Evolutionary conservation across 1,140 invertebrate species (phyloP).

Genomic region (Phocides pigmalion): DNA sequence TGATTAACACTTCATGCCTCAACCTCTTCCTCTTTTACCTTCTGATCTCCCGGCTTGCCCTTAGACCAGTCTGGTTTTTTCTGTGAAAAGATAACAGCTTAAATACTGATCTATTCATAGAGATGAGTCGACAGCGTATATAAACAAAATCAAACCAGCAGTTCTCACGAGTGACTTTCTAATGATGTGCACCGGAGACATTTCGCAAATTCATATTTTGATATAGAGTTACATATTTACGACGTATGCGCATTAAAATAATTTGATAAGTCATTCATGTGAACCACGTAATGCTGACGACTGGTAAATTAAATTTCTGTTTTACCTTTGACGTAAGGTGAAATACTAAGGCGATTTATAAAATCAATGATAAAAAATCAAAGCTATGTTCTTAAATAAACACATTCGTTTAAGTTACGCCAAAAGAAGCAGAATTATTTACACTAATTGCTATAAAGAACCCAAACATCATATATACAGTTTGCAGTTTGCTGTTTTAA

Average conservation of each 20-base stretch:
- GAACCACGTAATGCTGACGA: slow-evolving; percentile 16
- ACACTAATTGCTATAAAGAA: neutral
- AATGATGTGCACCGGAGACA: neutral
- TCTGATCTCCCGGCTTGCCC: slow-evolving; percentile 92
- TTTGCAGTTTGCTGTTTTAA: slow-evolving; percentile 3
- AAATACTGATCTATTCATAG: slow-evolving; percentile 13
- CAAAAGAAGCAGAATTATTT: neutral
- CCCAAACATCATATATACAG: slow-evolving; percentile 5
- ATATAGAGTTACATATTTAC: too few species aligned
- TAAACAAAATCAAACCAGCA: slow-evolving; percentile 8
- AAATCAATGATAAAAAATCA: neutral
- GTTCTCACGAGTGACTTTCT: slow-evolving; percentile 9
- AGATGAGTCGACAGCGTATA: slow-evolving; percentile 13
- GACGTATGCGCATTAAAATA: too few species aligned
- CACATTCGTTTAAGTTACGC: neutral
- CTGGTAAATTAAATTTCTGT: neutral
- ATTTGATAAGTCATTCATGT: slow-evolving; percentile 8
- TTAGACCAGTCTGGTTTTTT: slow-evolving; percentile 96
- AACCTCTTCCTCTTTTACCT: slow-evolving; percentile 94
- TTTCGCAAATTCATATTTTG: neutral
- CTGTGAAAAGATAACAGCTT: slow-evolving; percentile 82
- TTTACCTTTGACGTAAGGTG: neutral
- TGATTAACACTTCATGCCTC: slow-evolving; percentile 88
- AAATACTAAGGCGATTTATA: neutral
- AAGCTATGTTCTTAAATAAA: neutral